Conservation (phyloP, 2,113 vertebrate species). For the Odocoileus virginianus region DNA sequence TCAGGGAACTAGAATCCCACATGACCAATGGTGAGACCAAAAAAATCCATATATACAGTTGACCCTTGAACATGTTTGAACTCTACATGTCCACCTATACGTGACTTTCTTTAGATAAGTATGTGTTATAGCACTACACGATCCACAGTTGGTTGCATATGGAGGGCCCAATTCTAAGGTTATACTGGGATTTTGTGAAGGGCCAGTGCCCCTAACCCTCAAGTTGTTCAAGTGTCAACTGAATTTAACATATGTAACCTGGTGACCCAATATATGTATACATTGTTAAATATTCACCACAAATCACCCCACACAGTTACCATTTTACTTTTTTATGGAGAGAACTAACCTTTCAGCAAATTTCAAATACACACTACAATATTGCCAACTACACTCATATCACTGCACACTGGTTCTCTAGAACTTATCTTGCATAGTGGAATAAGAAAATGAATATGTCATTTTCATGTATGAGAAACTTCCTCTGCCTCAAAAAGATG, state of each 20-base stretch:
- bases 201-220: not conserved
- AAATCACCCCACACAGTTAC: not conserved
- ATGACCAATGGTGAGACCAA: not conserved
- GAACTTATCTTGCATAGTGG: not conserved
- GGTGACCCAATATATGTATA: not conserved
- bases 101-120: not conserved
- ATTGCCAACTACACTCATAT: not conserved
- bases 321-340: not conserved
- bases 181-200: not conserved
- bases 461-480: not conserved
- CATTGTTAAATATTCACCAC: not conserved
- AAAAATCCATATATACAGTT: not conserved
- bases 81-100: not conserved
- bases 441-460: not conserved
- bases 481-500: not conserved
- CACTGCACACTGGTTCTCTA: not conserved
- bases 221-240: not conserved
- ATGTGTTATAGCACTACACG: not conserved
- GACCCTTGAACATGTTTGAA: not conserved
- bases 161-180: not conserved
- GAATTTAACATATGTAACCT: not conserved
- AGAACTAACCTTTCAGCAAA: not conserved
- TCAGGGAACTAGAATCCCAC: not conserved
- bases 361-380: not conserved
- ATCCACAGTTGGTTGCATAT: not conserved